Evolutionary conservation across 2,797 vertebrate genomes (phyloP).

Genomic region (Myripristis jacobus): DNA sequence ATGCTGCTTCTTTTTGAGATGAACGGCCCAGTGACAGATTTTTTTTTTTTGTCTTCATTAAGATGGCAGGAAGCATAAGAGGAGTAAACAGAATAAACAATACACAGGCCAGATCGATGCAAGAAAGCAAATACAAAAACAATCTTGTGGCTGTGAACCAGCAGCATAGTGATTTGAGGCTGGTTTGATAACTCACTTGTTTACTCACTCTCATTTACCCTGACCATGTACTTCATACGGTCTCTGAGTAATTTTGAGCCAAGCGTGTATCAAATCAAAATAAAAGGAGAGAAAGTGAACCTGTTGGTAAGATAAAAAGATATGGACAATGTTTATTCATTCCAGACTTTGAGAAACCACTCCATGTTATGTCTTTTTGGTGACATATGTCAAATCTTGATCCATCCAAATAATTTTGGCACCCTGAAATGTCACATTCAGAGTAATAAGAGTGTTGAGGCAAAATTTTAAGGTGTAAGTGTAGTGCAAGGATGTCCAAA

Average conservation of each 20-base stretch:
- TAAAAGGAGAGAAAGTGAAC: constrained; percentile 1
- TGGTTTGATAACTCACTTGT: constrained; percentile 47
- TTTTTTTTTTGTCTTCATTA: constrained; percentile 37
- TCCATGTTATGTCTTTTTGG: background rate
- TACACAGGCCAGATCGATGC: constrained; percentile 27
- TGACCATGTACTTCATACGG: constrained; percentile 18
- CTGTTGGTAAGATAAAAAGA: constrained; percentile 8
- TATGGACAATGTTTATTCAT: constrained; percentile 1
- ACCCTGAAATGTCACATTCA: no score
- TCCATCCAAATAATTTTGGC: background rate
- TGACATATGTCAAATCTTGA: background rate
- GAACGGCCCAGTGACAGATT: background rate
- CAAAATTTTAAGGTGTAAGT: no score
- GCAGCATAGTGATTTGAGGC: constrained; percentile 48
- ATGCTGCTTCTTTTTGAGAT: constrained; percentile 2
- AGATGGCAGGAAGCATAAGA: constrained; percentile 22
- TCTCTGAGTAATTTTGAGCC: constrained; percentile 33
- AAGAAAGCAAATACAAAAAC: constrained; percentile 40
- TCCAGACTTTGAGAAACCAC: constrained; percentile 8
- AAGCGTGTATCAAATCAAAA: constrained; percentile 22
- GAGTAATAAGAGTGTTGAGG: no score
- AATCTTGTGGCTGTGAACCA: background rate
- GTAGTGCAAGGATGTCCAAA: no score
- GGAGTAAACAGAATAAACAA: constrained; percentile 42
- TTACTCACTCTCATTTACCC: constrained; percentile 35